Conservation (phyloP, 2,888 invertebrate species). For the Geophilus truncorum region DNA sequence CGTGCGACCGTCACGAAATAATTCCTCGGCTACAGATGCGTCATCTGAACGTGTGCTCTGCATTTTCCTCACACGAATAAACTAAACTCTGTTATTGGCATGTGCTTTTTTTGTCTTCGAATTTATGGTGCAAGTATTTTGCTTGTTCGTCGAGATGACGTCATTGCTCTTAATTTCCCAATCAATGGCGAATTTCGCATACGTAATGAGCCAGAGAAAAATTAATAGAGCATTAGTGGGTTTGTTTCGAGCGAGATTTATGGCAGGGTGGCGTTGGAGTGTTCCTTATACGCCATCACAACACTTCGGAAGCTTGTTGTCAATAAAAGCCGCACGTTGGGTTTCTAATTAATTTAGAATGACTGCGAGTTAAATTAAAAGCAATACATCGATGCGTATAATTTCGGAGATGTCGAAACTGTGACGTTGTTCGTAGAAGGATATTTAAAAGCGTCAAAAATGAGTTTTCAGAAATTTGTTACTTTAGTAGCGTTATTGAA, state of each 20-base stretch:
- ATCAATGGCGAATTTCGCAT: background rate
- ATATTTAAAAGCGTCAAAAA: no score
- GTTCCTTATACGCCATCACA: background rate
- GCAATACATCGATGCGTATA: no score
- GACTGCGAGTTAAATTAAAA: no score
- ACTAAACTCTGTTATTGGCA: background rate
- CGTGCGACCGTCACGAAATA: background rate
- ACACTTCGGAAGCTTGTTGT: background rate
- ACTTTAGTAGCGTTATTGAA: no score
- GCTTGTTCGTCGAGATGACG: background rate
- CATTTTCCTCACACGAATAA: background rate
- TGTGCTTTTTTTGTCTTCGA: background rate
- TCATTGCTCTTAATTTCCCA: background rate
- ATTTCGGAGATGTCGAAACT: no score
- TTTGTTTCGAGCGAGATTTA: background rate
- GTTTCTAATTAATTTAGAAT: no score
- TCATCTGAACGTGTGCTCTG: background rate
- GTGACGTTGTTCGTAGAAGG: no score
- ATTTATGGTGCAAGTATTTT: no score
- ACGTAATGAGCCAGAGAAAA: background rate
- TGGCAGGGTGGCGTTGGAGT: background rate
- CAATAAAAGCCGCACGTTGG: background rate
- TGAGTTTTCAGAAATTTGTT: no score
- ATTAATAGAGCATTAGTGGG: slow-evolving; percentile 4
- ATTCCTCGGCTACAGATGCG: background rate